Conservation (phyloP, 2,113 vertebrate species). For the Elephas maximus region DNA sequence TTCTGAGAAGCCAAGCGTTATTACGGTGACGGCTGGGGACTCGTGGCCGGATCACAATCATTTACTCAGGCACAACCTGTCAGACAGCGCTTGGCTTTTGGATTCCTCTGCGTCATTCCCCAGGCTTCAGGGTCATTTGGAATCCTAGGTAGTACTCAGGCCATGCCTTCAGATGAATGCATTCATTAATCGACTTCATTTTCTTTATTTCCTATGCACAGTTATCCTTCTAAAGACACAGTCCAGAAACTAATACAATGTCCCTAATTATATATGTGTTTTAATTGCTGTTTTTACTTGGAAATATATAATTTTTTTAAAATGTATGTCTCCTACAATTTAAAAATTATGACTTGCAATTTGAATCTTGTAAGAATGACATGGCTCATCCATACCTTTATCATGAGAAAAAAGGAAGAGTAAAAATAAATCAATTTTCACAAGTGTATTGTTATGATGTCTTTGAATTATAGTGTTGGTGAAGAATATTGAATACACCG, state of each 20-base stretch:
- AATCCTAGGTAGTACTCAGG: background rate
- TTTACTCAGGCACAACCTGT: background rate
- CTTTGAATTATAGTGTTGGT: too few relatives aligned
- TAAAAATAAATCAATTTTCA: conserved; percentile 31
- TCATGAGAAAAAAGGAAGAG: background rate
- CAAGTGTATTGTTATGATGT: background rate
- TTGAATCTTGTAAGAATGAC: background rate
- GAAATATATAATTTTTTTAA: background rate
- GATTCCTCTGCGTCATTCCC: background rate
- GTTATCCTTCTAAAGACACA: background rate
- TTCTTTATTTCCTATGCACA: background rate
- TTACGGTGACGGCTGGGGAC: fast-evolving
- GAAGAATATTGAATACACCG: too few relatives aligned
- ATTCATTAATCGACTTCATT: background rate
- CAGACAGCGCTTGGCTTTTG: background rate
- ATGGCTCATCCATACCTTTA: background rate
- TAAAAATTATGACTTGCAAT: background rate
- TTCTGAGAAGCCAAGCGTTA: background rate
- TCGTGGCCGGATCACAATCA: fast-evolving
- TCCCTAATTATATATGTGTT: background rate
- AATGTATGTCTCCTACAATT: background rate
- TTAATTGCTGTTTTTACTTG: background rate
- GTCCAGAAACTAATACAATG: background rate
- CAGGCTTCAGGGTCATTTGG: background rate
- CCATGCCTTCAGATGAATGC: background rate